A percentile compares a stretch with the other conserved stretches of the same genome.
Conservation (phyloP, 1,140 invertebrate genomes). For the Drosophila chauvacae region DNA sequence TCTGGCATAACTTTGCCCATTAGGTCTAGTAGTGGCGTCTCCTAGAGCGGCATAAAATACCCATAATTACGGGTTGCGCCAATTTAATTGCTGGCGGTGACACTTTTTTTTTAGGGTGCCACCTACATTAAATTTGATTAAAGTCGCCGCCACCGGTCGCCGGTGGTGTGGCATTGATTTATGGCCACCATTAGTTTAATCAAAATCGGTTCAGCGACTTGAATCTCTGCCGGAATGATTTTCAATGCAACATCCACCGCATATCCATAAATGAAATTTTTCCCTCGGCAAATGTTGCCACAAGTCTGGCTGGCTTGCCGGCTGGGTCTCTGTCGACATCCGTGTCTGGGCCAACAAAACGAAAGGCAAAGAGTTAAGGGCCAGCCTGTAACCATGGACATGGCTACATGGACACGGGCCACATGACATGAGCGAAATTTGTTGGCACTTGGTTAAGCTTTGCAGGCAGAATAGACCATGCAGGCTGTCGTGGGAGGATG, state of each 20-base stretch:
- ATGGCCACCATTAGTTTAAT: slow-evolving; percentile 72
- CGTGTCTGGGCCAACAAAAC: slow-evolving; percentile 24
- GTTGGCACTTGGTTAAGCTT: slow-evolving; percentile 62
- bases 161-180: slow-evolving; percentile 44
- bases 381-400: slow-evolving; percentile 37
- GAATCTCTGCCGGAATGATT: slow-evolving; percentile 23
- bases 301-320: slow-evolving; percentile 17
- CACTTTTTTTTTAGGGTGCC: slow-evolving; percentile 25
- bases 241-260: slow-evolving; percentile 19
- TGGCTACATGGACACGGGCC: slow-evolving; percentile 21
- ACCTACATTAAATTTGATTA: slow-evolving; percentile 65
- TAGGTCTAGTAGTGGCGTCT: slow-evolving; percentile 2
- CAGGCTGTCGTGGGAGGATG: slow-evolving; percentile 20
- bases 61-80: slow-evolving; percentile 47
- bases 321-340: slow-evolving; percentile 4
- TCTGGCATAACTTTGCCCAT: slow-evolving; percentile 39
- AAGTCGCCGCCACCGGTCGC: slow-evolving; percentile 33
- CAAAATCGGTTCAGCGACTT: slow-evolving; percentile 52
- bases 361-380: slow-evolving; percentile 38
- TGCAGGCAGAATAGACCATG: slow-evolving; percentile 34
- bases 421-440: slow-evolving; percentile 45
- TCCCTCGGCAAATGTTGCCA: slow-evolving; percentile 48
- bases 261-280: slow-evolving; percentile 54
- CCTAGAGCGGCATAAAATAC: slow-evolving; percentile 34
- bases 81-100: slow-evolving; percentile 41